A percentile compares a stretch with the other conserved stretches of the same genome.
Evolutionary conservation across 2,113 vertebrate genomes (phyloP).

Genomic region (Butorides virescens): DNA sequence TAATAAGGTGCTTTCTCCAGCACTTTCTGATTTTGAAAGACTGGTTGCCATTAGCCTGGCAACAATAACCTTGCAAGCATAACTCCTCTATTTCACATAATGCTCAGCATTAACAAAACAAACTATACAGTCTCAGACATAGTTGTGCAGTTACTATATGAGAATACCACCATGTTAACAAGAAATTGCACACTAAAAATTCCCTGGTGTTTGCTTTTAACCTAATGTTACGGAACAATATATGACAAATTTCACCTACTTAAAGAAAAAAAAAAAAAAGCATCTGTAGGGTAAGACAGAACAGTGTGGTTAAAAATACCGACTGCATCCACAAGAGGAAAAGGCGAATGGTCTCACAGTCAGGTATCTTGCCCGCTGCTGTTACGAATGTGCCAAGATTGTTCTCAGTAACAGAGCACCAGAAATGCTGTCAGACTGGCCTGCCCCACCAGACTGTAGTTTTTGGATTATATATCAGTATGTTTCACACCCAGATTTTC

Average conservation of each 20-base stretch:
- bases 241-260: not conserved
- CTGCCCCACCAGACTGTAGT: rapidly evolving
- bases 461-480: not conserved
- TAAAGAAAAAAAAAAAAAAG: not conserved
- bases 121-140: not conserved
- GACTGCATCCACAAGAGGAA: not conserved
- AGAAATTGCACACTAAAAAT: not conserved
- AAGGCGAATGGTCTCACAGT: not conserved
- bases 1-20: not conserved
- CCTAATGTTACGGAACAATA: not conserved
- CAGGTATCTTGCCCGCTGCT: not conserved
- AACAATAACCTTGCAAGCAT: not conserved
- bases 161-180: not conserved
- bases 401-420: not conserved
- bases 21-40: not conserved
- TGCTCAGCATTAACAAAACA: not conserved
- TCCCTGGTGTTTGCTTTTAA: not conserved
- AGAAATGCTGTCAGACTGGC: not conserved
- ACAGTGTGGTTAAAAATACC: not conserved
- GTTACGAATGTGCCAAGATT: not conserved
- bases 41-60: not conserved
- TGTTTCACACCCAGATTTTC: not conserved
- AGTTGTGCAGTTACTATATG: not conserved
- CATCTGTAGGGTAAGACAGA: not conserved
- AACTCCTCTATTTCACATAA: not conserved